Conservation (phyloP, 2,888 invertebrate species). For the Dendrolimus houi region DNA sequence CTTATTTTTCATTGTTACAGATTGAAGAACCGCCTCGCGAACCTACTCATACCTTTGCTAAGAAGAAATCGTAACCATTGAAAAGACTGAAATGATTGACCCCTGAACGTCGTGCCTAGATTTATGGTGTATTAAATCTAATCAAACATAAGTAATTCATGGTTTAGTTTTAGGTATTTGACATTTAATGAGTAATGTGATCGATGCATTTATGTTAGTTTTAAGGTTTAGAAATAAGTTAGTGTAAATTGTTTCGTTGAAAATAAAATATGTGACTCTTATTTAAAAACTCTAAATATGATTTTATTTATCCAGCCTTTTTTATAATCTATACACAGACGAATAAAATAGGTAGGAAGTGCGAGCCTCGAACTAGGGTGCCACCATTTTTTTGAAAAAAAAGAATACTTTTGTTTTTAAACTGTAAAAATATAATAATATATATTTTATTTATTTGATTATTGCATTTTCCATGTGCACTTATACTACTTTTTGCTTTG, state of each 20-base stretch:
- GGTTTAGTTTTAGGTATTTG: not conserved
- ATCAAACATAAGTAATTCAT: not conserved
- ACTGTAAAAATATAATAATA: too few relatives aligned
- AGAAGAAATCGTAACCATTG: constrained; percentile 55
- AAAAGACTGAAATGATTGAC: constrained; percentile 10
- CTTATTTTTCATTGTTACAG: constrained; percentile 44
- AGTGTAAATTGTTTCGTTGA: constrained; percentile 64
- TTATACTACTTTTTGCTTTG: too few relatives aligned
- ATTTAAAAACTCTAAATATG: constrained; percentile 61
- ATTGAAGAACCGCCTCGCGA: constrained; percentile 67
- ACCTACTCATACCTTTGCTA: constrained; percentile 70
- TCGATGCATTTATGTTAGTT: constrained; percentile 1
- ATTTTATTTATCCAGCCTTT: constrained; percentile 3
- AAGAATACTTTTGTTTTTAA: too few relatives aligned
- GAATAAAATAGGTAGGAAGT: too few relatives aligned
- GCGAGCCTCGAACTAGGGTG: too few relatives aligned
- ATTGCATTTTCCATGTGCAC: too few relatives aligned
- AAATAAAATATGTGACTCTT: constrained; percentile 66
- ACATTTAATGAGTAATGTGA: not conserved
- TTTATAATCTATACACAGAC: not conserved
- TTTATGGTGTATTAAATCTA: constrained; percentile 7
- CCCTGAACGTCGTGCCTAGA: constrained; percentile 9
- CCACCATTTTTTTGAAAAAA: too few relatives aligned
- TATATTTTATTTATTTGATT: too few relatives aligned
- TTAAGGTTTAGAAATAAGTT: constrained; percentile 15